Evolutionary conservation across 2,797 vertebrate genomes (phyloP), one percentile per base, ranked within the genome.

Genomic region (Sandelia bainsii): DNA sequence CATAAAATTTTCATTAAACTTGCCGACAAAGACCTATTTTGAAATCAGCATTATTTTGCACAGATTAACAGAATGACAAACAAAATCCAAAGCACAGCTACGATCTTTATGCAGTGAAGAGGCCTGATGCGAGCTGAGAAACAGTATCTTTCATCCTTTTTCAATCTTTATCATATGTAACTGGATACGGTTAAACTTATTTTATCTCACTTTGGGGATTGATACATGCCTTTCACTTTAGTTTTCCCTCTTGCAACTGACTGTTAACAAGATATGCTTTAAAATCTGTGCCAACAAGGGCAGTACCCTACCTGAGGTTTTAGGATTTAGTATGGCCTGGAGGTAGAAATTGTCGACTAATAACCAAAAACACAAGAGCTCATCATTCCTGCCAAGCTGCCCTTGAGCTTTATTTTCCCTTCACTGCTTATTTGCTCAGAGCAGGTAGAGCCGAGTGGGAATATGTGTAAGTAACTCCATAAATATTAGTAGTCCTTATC

Each of bases 401-500:
- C 16, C 62, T 40, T 0, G 1, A 59, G 83, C 79, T 37, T 8
- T 46, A 32, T 62, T 52, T 64, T 7, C 49, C 42, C 66, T 58
- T n/a, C 25, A 2, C 34, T 46, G 67, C 68, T 80, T 52, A 22
- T 72, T 69, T 51, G 44, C 45, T 49, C 2, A 10, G 62, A 23
- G 34, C 56, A 65, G 53, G 59, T 44, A 23, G 5, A 25, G 34
- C 49, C 40, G 49, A 77, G 67, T 2, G 9, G 58, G 58, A 79
- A 81, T 71, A 69, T 76, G 5, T 85, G 82, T 23, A 62, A 51
- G 46, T 70, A 51, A 71, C 81, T 20, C 54, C 39, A 19, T 51
- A 70, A 60, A 0, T 82, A 71, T 66, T 49, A 62, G 54, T 0
- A 1, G n/a, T 53, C 32, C 39, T 8, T 60, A 25, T 57, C 54